Evolutionary conservation across 2,113 vertebrate genomes (phyloP).

Genomic region (Misgurnus anguillicaudatus): DNA sequence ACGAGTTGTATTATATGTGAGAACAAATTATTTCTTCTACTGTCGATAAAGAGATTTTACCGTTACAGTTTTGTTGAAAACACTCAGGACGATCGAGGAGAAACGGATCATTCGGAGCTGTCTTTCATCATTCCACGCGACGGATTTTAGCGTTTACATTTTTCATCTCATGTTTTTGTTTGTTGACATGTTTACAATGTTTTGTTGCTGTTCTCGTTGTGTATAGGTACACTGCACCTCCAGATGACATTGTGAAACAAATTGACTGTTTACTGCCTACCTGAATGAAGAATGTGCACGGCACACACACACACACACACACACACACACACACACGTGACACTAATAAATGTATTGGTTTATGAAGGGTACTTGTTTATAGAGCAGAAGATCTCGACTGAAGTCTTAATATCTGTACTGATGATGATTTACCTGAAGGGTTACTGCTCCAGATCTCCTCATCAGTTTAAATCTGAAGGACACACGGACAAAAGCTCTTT

Average conservation of each 20-base stretch:
- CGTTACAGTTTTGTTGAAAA: conserved; percentile 83
- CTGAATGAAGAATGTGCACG: too few species aligned
- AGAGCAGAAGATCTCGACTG: too few species aligned
- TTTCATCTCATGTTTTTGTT: conserved; percentile 3
- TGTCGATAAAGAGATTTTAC: conserved; percentile 82
- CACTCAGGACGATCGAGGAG: conserved; percentile 88
- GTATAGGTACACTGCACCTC: not conserved
- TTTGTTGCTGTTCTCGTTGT: not conserved
- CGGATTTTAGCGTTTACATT: not conserved
- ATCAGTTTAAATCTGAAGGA: too few species aligned
- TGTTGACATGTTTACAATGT: not conserved
- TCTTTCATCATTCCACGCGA: not conserved
- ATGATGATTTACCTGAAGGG: too few species aligned
- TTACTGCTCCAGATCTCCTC: too few species aligned
- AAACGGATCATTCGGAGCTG: not conserved
- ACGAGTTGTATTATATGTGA: conserved; percentile 84
- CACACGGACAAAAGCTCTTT: too few species aligned
- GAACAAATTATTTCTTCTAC: conserved; percentile 84
- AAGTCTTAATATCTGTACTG: too few species aligned
- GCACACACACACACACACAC: too few species aligned
- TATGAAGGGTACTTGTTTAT: too few species aligned
- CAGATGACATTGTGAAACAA: not conserved
- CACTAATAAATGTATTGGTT: too few species aligned
- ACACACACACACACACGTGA: too few species aligned
- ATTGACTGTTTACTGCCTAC: too few species aligned